A percentile compares a stretch with the other conserved stretches of the same genome.
phyloP scores from a whole-genome alignment of 2,113 vertebrate species.

The Anser brachyrhynchus region DNA sequence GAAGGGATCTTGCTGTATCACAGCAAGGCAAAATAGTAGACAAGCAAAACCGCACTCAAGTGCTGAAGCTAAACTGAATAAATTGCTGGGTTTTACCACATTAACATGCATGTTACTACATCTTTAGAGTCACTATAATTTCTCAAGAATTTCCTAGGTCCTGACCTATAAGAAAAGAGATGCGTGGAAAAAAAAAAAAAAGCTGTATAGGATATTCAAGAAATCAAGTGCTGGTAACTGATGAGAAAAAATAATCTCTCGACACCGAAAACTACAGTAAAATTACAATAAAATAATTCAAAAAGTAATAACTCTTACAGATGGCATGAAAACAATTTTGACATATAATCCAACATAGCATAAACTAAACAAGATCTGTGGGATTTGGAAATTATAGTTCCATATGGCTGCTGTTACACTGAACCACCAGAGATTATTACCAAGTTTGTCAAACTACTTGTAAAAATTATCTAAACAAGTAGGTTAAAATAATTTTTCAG shows the following conservation, averaged over 20 bases:
- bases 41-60: neutral
- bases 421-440: slow-evolving; percentile 42
- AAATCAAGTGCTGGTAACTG: slow-evolving; percentile 1
- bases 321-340: slow-evolving; percentile 65
- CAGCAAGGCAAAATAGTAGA: neutral
- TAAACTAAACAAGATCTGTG: slow-evolving; percentile 65
- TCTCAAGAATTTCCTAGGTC: neutral
- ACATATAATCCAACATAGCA: slow-evolving; percentile 54
- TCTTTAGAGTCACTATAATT: neutral
- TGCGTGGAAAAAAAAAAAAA: slow-evolving; percentile 38
- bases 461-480: slow-evolving; percentile 60
- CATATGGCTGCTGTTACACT: slow-evolving; percentile 66
- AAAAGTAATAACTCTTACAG: slow-evolving; percentile 55
- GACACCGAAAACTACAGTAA: slow-evolving; percentile 4
- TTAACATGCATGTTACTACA: neutral
- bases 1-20: neutral
- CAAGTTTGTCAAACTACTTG: slow-evolving; percentile 64
- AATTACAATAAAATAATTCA: slow-evolving; percentile 12
- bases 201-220: neutral
- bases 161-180: neutral
- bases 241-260: neutral
- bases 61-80: neutral
- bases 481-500: slow-evolving; percentile 16
- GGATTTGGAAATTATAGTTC: slow-evolving; percentile 70
- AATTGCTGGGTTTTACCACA: neutral